Base-by-base conservation (phyloP, 2,797 vertebrate genomes). In the Danio kyathit region DNA sequence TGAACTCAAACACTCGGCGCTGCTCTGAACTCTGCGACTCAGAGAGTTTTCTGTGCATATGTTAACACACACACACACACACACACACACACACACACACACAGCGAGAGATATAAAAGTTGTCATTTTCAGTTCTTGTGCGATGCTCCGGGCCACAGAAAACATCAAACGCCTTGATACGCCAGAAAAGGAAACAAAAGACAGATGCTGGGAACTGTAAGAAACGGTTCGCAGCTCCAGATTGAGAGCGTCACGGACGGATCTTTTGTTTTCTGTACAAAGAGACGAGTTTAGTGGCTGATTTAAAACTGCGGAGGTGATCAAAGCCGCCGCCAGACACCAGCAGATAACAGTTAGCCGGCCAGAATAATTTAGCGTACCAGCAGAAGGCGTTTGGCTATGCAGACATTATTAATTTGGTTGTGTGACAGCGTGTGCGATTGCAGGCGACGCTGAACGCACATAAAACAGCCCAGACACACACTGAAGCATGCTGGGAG, bases 131-230 rank as follows among this genome's bases (percentile, higher is more conserved):
- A 51, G 79, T 89, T 67, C 86, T 87, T 89, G 80, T 83, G 80
- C 77, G 86, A 85, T 54, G 87, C 91, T 89, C 43, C 71, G 81
- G 90, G 91, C 90, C 70, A 90, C 79, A 71, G 85, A 86, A 91
- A 90, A 89, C 89, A 91, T 92, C 86, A 94, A 90, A 92, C 88
- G 89, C 66, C 67, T 13, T 5, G 49, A 81, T 82, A 61, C 86
- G 81, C 85, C 86, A 87, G 88, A 86, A 79, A 79, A 73, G 70
- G 77, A 78, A 77, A 52, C 10, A 59, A 73, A 49, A 64, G 10
- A 49, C 7, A 38, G 46, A 41, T 85, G 82, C 40, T 57, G 82
- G 65, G 73, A 78, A 81, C 41, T 43, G 46, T 44, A 48, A 5
- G 43, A 63, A 74, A 64, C 52, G 65, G 17, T 84, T 81, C 43